A percentile compares a stretch with the other conserved stretches of the same genome.
Evolutionary conservation across 2,888 invertebrate genomes (phyloP).

Genomic region (Physocephala rufipes): DNA sequence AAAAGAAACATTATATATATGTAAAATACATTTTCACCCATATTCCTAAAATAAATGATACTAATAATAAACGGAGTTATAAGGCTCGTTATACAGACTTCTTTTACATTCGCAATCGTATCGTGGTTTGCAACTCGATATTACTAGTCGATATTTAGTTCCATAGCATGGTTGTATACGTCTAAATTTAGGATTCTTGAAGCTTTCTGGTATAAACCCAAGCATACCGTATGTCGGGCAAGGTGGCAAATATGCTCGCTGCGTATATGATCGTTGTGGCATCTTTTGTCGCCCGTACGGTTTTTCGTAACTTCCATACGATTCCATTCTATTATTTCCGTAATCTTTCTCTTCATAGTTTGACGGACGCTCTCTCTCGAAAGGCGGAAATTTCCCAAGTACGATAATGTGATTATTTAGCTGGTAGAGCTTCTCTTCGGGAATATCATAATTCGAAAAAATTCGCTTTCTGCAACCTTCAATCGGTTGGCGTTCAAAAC

Average conservation of each 20-base stretch:
- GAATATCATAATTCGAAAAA: slow-evolving; percentile 58
- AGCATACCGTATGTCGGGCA: slow-evolving; percentile 65
- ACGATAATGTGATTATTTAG: slow-evolving; percentile 69
- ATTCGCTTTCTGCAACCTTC: slow-evolving; percentile 52
- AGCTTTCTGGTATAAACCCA: slow-evolving; percentile 66
- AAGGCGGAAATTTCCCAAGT: slow-evolving; percentile 56
- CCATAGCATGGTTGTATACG: neutral
- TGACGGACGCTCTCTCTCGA: neutral
- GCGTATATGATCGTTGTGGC: slow-evolving; percentile 29
- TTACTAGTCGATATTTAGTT: neutral
- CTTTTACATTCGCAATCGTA: neutral
- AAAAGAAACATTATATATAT: no score
- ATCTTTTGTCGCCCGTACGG: slow-evolving; percentile 41
- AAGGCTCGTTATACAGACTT: neutral
- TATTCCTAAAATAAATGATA: neutral
- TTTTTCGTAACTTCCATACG: slow-evolving; percentile 43
- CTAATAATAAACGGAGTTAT: no score
- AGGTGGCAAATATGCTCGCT: slow-evolving; percentile 37
- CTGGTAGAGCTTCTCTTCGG: slow-evolving; percentile 68
- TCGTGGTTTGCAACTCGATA: neutral
- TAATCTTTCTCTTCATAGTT: no score
- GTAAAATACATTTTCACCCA: no score
- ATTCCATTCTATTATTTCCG: neutral
- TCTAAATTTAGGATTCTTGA: slow-evolving; percentile 56
- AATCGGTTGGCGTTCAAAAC: slow-evolving; percentile 67